Evolutionary conservation across 2,888 invertebrate species (phyloP), one percentile per base, ranked within the genome.

Genomic region (Drosophila ezoana): DNA sequence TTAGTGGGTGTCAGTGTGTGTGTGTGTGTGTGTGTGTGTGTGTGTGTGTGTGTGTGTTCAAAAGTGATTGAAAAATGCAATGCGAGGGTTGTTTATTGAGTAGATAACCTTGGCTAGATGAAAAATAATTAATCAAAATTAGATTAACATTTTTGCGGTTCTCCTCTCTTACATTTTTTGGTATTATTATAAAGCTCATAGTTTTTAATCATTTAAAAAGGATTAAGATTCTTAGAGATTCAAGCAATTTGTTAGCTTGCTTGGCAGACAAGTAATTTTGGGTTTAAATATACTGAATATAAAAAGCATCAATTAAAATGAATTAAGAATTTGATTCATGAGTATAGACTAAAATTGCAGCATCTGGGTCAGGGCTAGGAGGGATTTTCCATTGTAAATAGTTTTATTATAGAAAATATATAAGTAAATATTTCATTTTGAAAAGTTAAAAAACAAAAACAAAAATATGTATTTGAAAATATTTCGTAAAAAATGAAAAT

Each of bases 41-140:
- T 45, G 44, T 51, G 2, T n/a, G 57, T 44, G 38, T 35, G 23
- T 32, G 35, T 43, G 44, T 45, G 44, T 51, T 58, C 45, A 57
- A 66, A 66, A 47, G 49, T 69, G 63, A 18, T 18, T 73, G 20
- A 53, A 49, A 73, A 69, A 58, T 70, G 70, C 61, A 61, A n/a
- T 64, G 69, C 73, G 73, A 73, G 73, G 73, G 73, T 43, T 57
- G 69, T n/a, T 54, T 33, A 14, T 47, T 69, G 54, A 64, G 54
- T 69, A 69, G 47, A 32, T 43, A 73, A 43, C 64, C 68, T 64
- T 63, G 59, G n/a, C 28, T 11, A 47, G 38, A 49, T 59, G 9
- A 33, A 18, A 37, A 38, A 33, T 45, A 48, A 73, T 54, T 58
- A 28, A 73, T 62, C 61, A 47, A 66, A 58, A 43, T 37, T 56